Base-by-base conservation (phyloP, 2,888 invertebrate genomes). In the Melieria crassipennis region DNA sequence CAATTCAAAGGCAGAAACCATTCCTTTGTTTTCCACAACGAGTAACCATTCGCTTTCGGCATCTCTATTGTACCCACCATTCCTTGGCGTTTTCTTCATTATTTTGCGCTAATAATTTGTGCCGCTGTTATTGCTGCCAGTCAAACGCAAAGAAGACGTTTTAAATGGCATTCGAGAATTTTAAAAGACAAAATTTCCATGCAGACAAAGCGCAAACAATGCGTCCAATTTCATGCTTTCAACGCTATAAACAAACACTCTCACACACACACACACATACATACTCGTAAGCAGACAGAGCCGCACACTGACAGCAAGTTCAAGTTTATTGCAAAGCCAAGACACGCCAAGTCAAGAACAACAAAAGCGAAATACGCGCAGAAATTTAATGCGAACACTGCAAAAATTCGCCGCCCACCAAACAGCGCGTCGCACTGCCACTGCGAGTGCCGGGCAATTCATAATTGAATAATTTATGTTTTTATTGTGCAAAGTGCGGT, bases 391-490 rank as follows among this genome's bases (percentile, higher is more conserved):
- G 70, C 70, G 50, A 58, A 70, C 64, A 50, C 42, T 13, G 58
- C 47, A n/a, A 58, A n/a, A 52, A 30, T 3, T 30, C 30, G 30
- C 30, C 30, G 30, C 30, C 30, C 30, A 30, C 52, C 13, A n/a
- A 13, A 52, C 11, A 52, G 13, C 13, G 11, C 52, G 11, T 52
- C 52, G 11, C 13, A n/a, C 13, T 13, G 52, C 7, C 13, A 5
- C 30, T 10, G 58, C 6, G 58, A 10, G 50, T 4, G 9, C 4
- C 52, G 67, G 57, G 68, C 68, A 72, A 72, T 74, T 74, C 70
- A 74, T 72, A 74, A 74, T 74, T 72, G 74, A 70, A 74, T 72
- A 72, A 74, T 72, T 74, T 74, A 72, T 70, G 70, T 63, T 65
- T 65, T 60, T 62, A 62, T 69, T 66, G 58, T 65, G 70, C 46